Evolutionary conservation across 2,888 invertebrate species (phyloP).

Genomic region (Drosophila buzzatii): DNA sequence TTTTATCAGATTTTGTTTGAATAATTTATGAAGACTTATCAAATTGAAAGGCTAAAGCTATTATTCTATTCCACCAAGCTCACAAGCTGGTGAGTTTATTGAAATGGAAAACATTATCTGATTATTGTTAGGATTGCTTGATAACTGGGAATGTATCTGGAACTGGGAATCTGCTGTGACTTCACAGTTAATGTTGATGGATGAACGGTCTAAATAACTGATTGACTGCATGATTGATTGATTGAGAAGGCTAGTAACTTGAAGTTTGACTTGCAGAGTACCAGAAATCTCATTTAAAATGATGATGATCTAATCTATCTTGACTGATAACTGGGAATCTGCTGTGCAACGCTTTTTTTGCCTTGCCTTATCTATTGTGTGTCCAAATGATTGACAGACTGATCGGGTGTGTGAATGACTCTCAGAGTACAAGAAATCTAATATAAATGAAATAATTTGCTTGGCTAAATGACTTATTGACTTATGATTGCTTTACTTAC

Average conservation of each 20-base stretch:
- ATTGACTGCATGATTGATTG: background rate
- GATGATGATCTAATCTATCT: background rate
- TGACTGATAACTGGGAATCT: background rate
- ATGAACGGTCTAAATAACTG: too few relatives aligned
- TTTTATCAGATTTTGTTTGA: background rate
- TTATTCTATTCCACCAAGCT: background rate
- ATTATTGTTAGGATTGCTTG: too few relatives aligned
- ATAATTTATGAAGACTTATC: background rate
- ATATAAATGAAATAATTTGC: too few relatives aligned
- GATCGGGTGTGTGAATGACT: too few relatives aligned
- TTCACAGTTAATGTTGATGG: too few relatives aligned
- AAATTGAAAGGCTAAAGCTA: background rate
- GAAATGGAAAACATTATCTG: background rate
- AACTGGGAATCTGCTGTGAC: background rate
- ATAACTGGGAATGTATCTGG: background rate
- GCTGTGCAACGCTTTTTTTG: background rate
- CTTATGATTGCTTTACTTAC: too few relatives aligned
- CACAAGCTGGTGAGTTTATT: background rate
- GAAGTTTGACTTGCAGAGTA: background rate
- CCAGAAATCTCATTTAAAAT: background rate
- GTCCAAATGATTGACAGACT: too few relatives aligned
- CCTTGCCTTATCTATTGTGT: background rate
- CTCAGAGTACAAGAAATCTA: too few relatives aligned
- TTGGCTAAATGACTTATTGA: too few relatives aligned
- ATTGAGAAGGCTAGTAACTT: background rate